Conservation (phyloP, 2,113 vertebrate species). For the Capreolus pygargus region DNA sequence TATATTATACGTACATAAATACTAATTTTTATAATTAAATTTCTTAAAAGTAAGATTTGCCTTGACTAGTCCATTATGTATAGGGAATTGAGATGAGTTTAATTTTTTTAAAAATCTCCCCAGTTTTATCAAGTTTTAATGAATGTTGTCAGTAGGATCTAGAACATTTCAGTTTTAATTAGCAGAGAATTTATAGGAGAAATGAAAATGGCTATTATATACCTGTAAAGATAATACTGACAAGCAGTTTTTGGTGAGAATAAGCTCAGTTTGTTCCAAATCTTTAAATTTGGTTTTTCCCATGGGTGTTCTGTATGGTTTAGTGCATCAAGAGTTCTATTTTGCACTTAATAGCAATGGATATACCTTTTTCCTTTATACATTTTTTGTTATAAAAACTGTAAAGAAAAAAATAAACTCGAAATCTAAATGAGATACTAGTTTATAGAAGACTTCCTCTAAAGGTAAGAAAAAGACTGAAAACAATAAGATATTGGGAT, state of each 20-base stretch:
- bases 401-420: background rate
- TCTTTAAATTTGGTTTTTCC: conserved; percentile 17
- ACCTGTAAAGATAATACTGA: background rate
- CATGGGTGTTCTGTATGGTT: background rate
- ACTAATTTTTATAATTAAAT: background rate
- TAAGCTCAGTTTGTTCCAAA: background rate
- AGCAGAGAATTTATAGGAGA: conserved; percentile 12
- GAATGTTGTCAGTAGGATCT: background rate
- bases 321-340: background rate
- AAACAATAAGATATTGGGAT: background rate
- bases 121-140: background rate
- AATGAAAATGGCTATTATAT: background rate
- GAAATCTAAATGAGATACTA: conserved; percentile 7
- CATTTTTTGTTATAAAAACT: background rate
- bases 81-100: background rate
- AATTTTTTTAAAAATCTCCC: background rate
- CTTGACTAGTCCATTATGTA: background rate
- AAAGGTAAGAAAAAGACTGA: background rate
- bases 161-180: background rate
- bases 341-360: background rate
- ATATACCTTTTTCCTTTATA: background rate
- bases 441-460: background rate
- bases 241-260: background rate
- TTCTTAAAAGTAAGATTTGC: background rate
- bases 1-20: background rate